These are phyloP conservation scores for Acanthisitta chloris DNA, from an alignment of 2,113 vertebrate genomes.

Conservation along the genomic window DNA sequence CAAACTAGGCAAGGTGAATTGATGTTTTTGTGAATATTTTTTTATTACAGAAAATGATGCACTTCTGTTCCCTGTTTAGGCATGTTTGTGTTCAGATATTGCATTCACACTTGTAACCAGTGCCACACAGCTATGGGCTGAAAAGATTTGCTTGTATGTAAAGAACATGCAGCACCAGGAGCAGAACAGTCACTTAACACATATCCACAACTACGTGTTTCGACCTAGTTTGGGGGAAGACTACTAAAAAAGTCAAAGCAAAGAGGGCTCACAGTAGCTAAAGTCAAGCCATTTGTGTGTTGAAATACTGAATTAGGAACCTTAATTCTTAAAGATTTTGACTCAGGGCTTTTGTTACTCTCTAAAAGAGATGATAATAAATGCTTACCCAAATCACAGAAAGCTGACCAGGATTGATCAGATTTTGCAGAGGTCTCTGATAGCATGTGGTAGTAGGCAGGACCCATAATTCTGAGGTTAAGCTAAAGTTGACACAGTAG, in stretches of 20 bases:
- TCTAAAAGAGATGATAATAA: neutral
- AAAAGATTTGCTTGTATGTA: neutral
- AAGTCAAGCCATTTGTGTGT: neutral
- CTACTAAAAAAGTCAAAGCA: neutral
- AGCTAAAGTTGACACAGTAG: neutral
- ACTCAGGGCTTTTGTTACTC: neutral
- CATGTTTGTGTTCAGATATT: neutral
- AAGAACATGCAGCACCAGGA: neutral
- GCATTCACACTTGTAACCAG: neutral
- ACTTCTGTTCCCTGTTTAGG: neutral
- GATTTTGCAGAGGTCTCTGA: neutral
- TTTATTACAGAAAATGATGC: neutral
- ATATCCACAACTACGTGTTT: neutral
- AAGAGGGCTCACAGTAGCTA: neutral
- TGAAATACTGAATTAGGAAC: neutral
- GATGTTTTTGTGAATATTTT: neutral
- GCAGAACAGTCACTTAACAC: neutral
- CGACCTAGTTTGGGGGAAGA: neutral
- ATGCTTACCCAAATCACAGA: neutral
- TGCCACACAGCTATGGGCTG: neutral
- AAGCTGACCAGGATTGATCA: neutral
- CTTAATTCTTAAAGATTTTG: neutral
- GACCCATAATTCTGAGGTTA: neutral
- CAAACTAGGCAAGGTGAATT: neutral
- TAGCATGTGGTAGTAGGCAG: neutral